Evolutionary conservation across 1,140 invertebrate genomes (phyloP).

Genomic region (Trissolcus basalis): DNA sequence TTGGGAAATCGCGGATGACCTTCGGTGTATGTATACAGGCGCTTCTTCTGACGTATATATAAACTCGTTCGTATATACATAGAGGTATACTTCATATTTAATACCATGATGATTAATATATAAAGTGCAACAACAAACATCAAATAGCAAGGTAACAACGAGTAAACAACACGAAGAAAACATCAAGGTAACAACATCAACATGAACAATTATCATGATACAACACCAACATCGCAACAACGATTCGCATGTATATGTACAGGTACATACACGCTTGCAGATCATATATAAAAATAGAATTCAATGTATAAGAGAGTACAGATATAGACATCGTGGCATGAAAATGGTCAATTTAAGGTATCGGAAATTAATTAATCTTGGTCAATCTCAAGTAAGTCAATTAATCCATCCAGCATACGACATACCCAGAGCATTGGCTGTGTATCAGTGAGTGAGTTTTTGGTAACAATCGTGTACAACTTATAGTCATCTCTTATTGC

Average conservation of each 20-base stretch:
- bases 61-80: constrained; percentile 58
- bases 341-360: constrained; percentile 62
- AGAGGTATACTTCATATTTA: too few relatives aligned
- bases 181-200: constrained; percentile 74
- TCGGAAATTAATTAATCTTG: constrained; percentile 64
- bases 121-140: constrained; percentile 76
- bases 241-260: constrained; percentile 62
- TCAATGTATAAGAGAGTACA: constrained; percentile 54
- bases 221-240: constrained; percentile 67
- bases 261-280: constrained; percentile 62
- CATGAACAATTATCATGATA: constrained; percentile 72
- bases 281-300: constrained; percentile 48
- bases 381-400: constrained; percentile 63
- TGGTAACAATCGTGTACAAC: constrained; percentile 65
- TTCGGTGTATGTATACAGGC: constrained; percentile 36
- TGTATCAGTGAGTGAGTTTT: constrained; percentile 72
- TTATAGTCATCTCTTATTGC: constrained; percentile 34
- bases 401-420: constrained; percentile 76
- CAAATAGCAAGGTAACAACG: constrained; percentile 75
- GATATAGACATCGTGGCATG: constrained; percentile 60
- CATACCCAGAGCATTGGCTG: constrained; percentile 75
- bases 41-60: constrained; percentile 48
- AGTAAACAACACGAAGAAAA: constrained; percentile 75
- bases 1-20: background rate
- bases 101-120: constrained; percentile 40